These are phyloP conservation scores for Epinephelus moara DNA, from an alignment of 2,113 vertebrate genomes.

Conservation along the genomic window DNA sequence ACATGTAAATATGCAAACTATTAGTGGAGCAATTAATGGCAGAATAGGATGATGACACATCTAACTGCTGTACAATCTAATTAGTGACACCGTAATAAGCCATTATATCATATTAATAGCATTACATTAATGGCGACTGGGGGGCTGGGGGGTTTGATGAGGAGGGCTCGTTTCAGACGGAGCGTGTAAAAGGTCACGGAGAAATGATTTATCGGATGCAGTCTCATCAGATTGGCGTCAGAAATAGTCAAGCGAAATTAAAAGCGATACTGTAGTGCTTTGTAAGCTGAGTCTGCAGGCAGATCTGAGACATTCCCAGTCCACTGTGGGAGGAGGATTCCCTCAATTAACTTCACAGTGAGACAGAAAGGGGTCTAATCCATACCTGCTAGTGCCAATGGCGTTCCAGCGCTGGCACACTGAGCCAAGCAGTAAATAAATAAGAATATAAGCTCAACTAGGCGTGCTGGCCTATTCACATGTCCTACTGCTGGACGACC, in stretches of 20 bases:
- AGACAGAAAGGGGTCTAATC: conserved; percentile 74
- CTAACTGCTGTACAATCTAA: conserved; percentile 71
- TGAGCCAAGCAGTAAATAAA: conserved; percentile 65
- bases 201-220: conserved; percentile 61
- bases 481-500: conserved; percentile 35
- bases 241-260: conserved; percentile 62
- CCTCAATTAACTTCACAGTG: conserved; percentile 79
- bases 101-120: conserved; percentile 73
- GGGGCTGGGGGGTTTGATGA: conserved; percentile 38
- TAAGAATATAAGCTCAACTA: conserved; percentile 50
- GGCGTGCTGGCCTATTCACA: conserved; percentile 31
- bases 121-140: background rate
- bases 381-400: conserved; percentile 73
- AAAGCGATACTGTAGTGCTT: conserved; percentile 55
- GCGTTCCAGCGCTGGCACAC: conserved; percentile 49
- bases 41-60: conserved; percentile 57
- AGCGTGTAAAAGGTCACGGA: conserved; percentile 70
- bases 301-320: conserved; percentile 57
- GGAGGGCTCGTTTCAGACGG: conserved; percentile 49
- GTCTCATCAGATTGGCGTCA: conserved; percentile 52
- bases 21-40: conserved; percentile 61
- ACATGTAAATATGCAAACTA: conserved; percentile 68
- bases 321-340: conserved; percentile 68
- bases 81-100: conserved; percentile 75
- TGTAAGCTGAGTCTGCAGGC: conserved; percentile 39